A percentile compares a stretch with the other conserved stretches of the same genome.
Evolutionary conservation across 2,113 vertebrate genomes (phyloP).

Genomic region (Lycaon pictus): DNA sequence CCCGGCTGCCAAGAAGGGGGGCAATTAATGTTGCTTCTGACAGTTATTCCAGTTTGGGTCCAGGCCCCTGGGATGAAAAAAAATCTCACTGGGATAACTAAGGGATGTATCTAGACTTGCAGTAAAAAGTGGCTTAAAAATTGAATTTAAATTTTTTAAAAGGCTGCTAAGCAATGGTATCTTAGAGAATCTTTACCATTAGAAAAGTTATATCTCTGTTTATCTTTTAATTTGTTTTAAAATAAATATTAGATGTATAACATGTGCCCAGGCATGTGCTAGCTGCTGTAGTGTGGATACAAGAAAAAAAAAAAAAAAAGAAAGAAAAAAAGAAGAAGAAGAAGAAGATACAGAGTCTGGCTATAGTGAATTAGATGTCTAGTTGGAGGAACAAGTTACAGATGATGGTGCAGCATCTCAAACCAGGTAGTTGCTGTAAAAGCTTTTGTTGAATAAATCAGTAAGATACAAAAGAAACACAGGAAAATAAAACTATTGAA

Average conservation of each 20-base stretch:
- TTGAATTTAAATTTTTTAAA: neutral
- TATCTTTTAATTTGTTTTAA: constrained; percentile 1
- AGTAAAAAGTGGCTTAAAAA: neutral
- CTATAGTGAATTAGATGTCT: neutral
- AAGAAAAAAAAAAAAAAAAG: neutral
- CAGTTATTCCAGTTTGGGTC: constrained; percentile 71
- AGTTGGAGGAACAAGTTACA: neutral
- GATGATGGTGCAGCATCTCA: neutral
- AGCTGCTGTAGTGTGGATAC: neutral
- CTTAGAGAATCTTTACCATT: neutral
- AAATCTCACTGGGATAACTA: constrained; percentile 44
- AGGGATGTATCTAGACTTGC: neutral
- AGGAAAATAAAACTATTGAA: neutral
- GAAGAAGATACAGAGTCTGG: neutral
- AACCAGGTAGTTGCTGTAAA: neutral
- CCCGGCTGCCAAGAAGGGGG: constrained; percentile 37
- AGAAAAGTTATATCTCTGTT: neutral
- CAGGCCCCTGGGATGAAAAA: constrained; percentile 48
- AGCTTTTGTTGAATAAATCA: neutral
- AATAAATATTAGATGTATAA: neutral
- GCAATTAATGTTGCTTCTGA: constrained; percentile 76
- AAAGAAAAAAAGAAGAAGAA: too few relatives aligned
- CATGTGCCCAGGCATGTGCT: neutral
- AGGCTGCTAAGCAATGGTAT: neutral
- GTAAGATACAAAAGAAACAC: neutral